A percentile compares a stretch with the other conserved stretches of the same genome.
These are phyloP conservation scores for Cervus canadensis DNA, from an alignment of 2,113 vertebrate genomes.

Conservation along the genomic window DNA sequence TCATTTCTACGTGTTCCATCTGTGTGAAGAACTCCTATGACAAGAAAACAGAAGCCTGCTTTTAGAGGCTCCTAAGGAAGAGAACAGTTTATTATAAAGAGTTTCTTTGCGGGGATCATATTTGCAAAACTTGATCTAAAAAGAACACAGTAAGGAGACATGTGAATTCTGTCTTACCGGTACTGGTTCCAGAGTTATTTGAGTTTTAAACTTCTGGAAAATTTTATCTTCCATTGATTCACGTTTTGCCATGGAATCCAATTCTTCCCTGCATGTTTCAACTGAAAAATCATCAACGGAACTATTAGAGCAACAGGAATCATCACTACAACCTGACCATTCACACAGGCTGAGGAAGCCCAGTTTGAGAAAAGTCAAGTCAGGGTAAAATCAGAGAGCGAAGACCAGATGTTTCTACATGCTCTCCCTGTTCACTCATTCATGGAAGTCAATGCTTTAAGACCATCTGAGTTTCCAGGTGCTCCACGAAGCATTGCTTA, in stretches of 20 bases:
- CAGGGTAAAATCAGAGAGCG: not conserved
- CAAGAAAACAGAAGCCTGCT: not conserved
- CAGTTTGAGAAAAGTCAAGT: not conserved
- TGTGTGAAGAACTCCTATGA: not conserved
- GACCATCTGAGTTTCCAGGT: not conserved
- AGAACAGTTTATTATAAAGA: not conserved
- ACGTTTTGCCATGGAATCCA: constrained; percentile 88
- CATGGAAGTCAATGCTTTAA: not conserved
- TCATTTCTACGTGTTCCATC: not conserved
- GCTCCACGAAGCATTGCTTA: not conserved
- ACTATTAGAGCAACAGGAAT: not conserved
- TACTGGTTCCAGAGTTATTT: constrained; percentile 85
- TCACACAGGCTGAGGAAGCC: not conserved
- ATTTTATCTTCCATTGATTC: constrained; percentile 88
- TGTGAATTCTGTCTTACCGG: constrained; percentile 81
- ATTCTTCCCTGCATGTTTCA: constrained; percentile 71
- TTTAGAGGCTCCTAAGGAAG: not conserved
- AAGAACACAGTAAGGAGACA: not conserved
- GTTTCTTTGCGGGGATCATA: not conserved
- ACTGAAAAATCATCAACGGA: constrained; percentile 53
- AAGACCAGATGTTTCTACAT: not conserved
- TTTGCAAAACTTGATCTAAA: not conserved
- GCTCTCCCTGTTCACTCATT: not conserved
- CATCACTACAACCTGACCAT: not conserved
- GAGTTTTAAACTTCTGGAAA: constrained; percentile 89